A percentile compares a stretch with the other conserved stretches of the same genome.
Conservation (phyloP, 1,140 invertebrate genomes). For the Thaumetopoea pityocampa region DNA sequence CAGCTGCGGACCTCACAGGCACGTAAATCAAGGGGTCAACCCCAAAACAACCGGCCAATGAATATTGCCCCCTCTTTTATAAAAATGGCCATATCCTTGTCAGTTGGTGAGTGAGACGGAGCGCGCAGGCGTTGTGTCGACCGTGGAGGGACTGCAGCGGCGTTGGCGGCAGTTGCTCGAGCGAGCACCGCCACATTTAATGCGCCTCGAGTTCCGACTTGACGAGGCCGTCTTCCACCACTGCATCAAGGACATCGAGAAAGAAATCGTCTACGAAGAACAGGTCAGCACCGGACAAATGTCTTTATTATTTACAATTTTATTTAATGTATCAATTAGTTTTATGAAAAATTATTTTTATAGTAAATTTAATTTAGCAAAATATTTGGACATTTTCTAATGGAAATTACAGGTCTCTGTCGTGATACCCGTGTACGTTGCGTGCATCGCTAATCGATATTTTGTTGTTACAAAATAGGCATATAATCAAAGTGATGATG, state of each 20-base stretch:
- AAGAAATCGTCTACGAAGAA: conserved; percentile 90
- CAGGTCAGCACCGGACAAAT: conserved; percentile 66
- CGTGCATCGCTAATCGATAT: not conserved
- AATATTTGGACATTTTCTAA: no score
- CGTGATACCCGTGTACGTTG: no score
- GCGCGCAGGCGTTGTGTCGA: conserved; percentile 81
- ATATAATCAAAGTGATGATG: conserved; percentile 89
- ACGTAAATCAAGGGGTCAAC: no score
- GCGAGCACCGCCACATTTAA: conserved; percentile 89
- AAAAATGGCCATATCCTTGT: no score
- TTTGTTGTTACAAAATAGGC: conserved; percentile 56
- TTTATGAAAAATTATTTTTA: no score
- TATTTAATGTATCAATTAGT: no score
- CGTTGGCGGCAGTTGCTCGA: conserved; percentile 88
- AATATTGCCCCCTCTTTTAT: no score
- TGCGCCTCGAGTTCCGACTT: conserved; percentile 91
- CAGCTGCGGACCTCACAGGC: no score
- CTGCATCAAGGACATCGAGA: conserved; percentile 92
- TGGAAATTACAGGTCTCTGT: no score
- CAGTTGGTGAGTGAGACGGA: conserved; percentile 76
- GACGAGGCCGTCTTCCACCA: conserved; percentile 91
- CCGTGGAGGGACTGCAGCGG: conserved; percentile 82
- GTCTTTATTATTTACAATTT: no score
- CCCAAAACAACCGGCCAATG: no score
- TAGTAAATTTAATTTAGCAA: no score